Evolutionary conservation across 2,888 invertebrate genomes (phyloP), one percentile per base, ranked within the genome.

Genomic region (Cylindroiulus punctatus): DNA sequence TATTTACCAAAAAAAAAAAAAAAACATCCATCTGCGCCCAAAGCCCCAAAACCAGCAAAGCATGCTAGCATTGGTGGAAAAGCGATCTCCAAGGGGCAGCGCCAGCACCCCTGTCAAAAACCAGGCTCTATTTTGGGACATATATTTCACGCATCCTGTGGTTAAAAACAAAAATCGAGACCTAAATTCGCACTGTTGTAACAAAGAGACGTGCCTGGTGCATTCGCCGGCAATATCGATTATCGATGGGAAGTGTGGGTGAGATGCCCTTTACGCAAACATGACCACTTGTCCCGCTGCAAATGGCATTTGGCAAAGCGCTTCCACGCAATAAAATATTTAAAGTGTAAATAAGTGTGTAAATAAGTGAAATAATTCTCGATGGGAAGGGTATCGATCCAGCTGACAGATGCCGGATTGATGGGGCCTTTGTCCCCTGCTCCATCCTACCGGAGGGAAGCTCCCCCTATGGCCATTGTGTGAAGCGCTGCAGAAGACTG

Each of bases 161-260:
- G 57, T 76, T 57, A 7, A 7, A 57, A 17, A 57, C 52, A 52
- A n/a, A 57, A 57, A n/a, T 19, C 57, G 30, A n/a, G 8, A 12
- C 65, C 26, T 26, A 40, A 40, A 40, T 7, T 40, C 4, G 14
- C 8, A 10, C 1, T 14, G 12, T 44, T 10, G 26, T 14, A 30
- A 76, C 76, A 76, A 76, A 76, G 76, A 76, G 30, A 65, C 36
- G 7, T 36, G 36, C 36, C 36, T 4, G 26, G 14, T 17, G 30
- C 76, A 30, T 76, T 76, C 12, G 76, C 76, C 76, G 76, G 30
- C 76, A 30, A 14, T 76, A 76, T 76, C 17, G 76, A 76, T 76
- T 76, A 30, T 76, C 76, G 14, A 76, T 76, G 30, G 30, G 26
- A 26, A 30, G 76, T 76, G 76, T 26, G 30, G 76, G 30, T 30